Evolutionary conservation across 1,140 invertebrate species (phyloP).

Genomic region (Marisa cornuarietis): DNA sequence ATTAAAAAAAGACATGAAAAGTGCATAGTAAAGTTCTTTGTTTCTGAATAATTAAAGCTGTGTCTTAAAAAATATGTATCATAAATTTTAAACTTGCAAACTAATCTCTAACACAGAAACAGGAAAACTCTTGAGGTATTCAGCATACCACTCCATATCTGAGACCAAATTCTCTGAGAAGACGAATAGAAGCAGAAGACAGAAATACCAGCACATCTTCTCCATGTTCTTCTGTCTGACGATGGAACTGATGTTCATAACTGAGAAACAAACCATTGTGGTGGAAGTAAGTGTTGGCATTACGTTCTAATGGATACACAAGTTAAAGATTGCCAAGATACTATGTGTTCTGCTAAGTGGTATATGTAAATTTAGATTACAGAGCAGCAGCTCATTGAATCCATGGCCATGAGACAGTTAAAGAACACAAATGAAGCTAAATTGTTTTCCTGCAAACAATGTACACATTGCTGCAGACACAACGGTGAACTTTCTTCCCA

Average conservation of each 20-base stretch:
- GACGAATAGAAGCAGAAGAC: slow-evolving; percentile 50
- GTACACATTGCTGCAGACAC: no score
- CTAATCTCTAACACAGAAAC: not conserved
- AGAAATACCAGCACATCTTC: slow-evolving; percentile 32
- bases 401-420: no score
- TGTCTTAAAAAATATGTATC: not conserved
- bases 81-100: not conserved
- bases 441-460: no score
- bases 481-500: no score
- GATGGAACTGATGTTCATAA: slow-evolving; percentile 50
- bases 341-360: no score
- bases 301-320: no score
- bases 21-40: no score
- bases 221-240: slow-evolving; percentile 27
- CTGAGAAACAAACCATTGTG: slow-evolving; percentile 25
- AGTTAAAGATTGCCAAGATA: no score
- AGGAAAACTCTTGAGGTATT: not conserved
- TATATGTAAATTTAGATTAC: no score
- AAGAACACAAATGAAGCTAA: no score
- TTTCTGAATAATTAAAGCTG: not conserved
- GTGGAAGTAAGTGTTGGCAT: no score
- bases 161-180: slow-evolving; percentile 56
- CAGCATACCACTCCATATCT: slow-evolving; percentile 58
- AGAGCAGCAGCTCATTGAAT: no score
- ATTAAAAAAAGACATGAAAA: not conserved